These are phyloP conservation scores for Ladona fulva DNA, from an alignment of 1,140 invertebrate genomes.

Conservation along the genomic window DNA sequence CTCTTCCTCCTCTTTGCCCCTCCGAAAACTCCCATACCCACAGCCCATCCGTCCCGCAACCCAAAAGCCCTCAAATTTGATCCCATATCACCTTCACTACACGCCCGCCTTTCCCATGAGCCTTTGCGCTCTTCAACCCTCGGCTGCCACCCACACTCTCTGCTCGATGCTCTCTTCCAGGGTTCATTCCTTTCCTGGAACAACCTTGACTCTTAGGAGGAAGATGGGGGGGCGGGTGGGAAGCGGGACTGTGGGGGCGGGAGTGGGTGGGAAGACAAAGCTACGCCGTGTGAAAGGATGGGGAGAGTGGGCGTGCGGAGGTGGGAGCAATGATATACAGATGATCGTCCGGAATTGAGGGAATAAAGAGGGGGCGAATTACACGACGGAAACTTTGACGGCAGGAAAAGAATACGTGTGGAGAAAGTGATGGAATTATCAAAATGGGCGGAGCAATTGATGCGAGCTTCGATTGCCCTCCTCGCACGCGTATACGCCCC, in stretches of 20 bases:
- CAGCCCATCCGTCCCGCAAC: not conserved
- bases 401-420: not conserved
- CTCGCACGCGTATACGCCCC: too few species aligned
- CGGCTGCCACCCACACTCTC: not conserved
- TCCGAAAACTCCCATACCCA: not conserved
- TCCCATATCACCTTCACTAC: not conserved
- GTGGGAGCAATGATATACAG: not conserved
- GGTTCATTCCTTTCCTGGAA: slow-evolving; percentile 1
- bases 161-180: not conserved
- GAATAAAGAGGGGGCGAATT: not conserved
- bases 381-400: not conserved
- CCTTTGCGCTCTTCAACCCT: not conserved
- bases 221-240: not conserved
- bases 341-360: not conserved
- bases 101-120: not conserved
- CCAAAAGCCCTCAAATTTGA: not conserved
- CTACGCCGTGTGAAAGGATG: not conserved
- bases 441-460: too few species aligned
- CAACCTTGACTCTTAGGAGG: not conserved
- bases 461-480: too few species aligned
- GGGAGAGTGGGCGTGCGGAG: not conserved
- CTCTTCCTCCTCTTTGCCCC: not conserved
- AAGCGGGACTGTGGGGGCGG: not conserved
- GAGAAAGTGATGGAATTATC: not conserved
- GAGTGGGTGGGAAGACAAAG: not conserved